phyloP scores from a whole-genome alignment of 2,888 invertebrate genomes.

The Deilephila porcellus region DNA sequence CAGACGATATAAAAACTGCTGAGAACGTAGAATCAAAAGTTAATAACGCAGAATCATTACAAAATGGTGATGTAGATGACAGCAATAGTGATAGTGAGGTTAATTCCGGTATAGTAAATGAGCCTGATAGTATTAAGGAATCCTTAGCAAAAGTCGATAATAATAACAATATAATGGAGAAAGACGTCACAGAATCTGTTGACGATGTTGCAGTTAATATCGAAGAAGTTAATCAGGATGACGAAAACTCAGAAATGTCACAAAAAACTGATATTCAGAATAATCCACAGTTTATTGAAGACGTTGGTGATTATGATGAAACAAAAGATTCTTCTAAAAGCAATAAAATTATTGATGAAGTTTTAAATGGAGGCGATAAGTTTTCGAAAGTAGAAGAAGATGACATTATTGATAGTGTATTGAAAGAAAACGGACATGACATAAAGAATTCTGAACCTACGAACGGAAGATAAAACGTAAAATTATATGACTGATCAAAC shows the following conservation, averaged over 20 bases:
- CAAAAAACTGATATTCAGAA: background rate
- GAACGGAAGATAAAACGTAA: conserved; percentile 48
- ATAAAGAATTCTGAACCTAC: conserved; percentile 47
- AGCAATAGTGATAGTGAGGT: conserved; percentile 42
- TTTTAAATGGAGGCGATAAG: conserved; percentile 42
- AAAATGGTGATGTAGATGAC: conserved; percentile 42
- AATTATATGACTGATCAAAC: conserved; percentile 13
- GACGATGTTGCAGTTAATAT: conserved; percentile 10
- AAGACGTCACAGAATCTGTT: background rate
- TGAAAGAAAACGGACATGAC: conserved; percentile 50
- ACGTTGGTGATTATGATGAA: background rate
- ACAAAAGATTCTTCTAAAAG: conserved; percentile 16
- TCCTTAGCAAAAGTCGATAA: conserved; percentile 1
- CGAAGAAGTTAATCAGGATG: background rate
- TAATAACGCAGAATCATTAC: background rate
- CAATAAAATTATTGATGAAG: conserved; percentile 45
- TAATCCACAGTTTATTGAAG: background rate
- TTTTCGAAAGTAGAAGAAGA: conserved; percentile 44
- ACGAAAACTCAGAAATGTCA: background rate
- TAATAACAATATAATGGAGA: conserved; percentile 1
- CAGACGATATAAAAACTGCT: background rate
- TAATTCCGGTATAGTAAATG: conserved; percentile 43
- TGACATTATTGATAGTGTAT: conserved; percentile 52
- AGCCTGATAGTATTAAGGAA: conserved; percentile 39
- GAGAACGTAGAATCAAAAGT: background rate